These are phyloP conservation scores for Nylanderia fulva DNA, from an alignment of 1,140 invertebrate genomes.

Conservation along the genomic window DNA sequence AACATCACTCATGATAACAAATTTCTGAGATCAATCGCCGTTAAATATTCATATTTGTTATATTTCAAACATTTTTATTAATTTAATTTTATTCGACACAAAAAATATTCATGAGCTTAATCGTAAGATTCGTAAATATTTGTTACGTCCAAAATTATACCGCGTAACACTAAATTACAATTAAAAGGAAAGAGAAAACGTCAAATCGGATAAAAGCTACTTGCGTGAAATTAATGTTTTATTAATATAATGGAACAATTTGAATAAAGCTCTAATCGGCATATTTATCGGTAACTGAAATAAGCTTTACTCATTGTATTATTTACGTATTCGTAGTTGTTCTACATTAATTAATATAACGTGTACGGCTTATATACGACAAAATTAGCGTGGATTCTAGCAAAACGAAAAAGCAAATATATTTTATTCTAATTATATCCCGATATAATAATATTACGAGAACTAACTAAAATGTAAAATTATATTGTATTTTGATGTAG, in stretches of 20 bases:
- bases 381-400: slow-evolving; percentile 47
- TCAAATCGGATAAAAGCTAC: background rate
- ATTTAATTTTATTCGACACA: no score
- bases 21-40: background rate
- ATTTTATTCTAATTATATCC: slow-evolving; percentile 46
- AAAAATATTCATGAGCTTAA: background rate
- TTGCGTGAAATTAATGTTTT: background rate
- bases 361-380: background rate
- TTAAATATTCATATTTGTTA: no score
- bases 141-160: background rate
- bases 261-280: background rate
- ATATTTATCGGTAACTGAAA: slow-evolving; percentile 7
- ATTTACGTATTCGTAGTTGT: slow-evolving; percentile 10
- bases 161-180: background rate
- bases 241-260: slow-evolving; percentile 27
- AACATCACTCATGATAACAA: background rate
- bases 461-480: slow-evolving; percentile 34
- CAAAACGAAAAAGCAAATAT: slow-evolving; percentile 31
- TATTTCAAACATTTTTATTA: no score
- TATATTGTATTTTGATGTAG: slow-evolving; percentile 22
- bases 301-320: slow-evolving; percentile 19
- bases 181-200: background rate
- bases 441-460: slow-evolving; percentile 32
- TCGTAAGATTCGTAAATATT: background rate
- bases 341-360: slow-evolving; percentile 39